Percentiles rank a stretch among this genome's conserved stretches.
These are phyloP conservation scores for Podocnemis expansa DNA, from an alignment of 2,113 vertebrate genomes.

Conservation along the genomic window DNA sequence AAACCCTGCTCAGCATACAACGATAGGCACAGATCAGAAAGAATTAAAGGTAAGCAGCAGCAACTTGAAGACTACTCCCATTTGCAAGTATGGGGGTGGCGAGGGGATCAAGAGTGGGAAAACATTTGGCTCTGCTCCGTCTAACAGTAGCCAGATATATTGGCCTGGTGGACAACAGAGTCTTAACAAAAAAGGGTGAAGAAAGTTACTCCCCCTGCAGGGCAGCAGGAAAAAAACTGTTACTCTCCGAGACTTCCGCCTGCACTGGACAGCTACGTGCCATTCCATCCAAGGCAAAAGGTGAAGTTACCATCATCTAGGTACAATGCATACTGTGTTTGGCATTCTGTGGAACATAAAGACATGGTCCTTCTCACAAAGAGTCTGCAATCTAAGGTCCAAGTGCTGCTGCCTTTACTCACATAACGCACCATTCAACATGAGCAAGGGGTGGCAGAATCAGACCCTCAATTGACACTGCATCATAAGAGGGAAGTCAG, in stretches of 20 bases:
- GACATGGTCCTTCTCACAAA: background rate
- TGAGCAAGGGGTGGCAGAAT: background rate
- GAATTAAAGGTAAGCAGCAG: background rate
- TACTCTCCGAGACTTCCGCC: background rate
- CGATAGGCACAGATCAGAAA: background rate
- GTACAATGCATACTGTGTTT: no score
- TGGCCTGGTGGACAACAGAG: no score
- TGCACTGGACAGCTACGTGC: no score
- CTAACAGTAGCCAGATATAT: background rate
- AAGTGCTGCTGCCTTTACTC: background rate
- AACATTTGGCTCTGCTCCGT: background rate
- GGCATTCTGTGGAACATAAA: rapidly evolving
- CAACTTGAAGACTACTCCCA: background rate
- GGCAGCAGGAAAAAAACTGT: background rate
- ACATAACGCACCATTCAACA: background rate
- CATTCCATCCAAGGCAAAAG: background rate
- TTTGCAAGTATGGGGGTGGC: background rate
- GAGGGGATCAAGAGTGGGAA: background rate
- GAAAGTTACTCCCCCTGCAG: background rate
- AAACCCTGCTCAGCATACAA: background rate
- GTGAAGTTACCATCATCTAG: no score
- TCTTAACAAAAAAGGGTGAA: background rate
- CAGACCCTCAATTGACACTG: background rate
- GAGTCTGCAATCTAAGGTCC: background rate
- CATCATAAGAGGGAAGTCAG: background rate